Base-by-base conservation (phyloP, 2,888 invertebrate species). In the Platerodrilus igneus region DNA sequence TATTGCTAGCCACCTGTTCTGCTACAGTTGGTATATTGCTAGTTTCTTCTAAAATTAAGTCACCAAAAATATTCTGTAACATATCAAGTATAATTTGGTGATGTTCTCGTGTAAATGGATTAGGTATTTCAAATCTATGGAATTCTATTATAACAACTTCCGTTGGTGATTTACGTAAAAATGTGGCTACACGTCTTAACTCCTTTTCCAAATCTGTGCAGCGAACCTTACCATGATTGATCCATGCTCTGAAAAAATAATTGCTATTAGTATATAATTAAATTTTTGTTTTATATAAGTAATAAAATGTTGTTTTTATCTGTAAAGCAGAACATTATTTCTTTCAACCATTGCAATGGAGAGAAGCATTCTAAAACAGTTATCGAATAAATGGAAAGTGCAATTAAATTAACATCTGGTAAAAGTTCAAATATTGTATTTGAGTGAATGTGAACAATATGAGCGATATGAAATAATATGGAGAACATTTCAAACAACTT, bases 201-300 rank as follows among this genome's bases (percentile, higher is more conserved):
- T 31, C 32, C 10, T 20, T 9, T 16, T 20, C 5, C 26, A 38
- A 10, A 15, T 31, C 18, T 5, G 31, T 22, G 21, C 31, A 31
- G 6, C 13, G 17, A 2, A 73, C 66, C 5, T 73, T 62, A 7
- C 76, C 77, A 50, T 79, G 79, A 60, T 77, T 76, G 1, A 73
- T 68, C 68, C 72, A 79, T 57, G 74, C 76, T 11, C 47, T 47
- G 9, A n/a, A n/a, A n/a, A n/a, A n/a, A n/a, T n/a, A n/a, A n/a
- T n/a, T n/a, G n/a, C n/a, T n/a, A n/a, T n/a, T n/a, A n/a, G n/a
- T n/a, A n/a, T n/a, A n/a, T n/a, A n/a, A n/a, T n/a, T n/a, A n/a
- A n/a, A n/a, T n/a, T n/a, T n/a, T n/a, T 16, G 31, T 28, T 11
- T 28, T 11, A 9, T 26, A 34, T 5, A 26, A 26, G 18, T 13